Base-by-base conservation (phyloP, 2,888 invertebrate genomes). In the Apotomis turbidana region DNA sequence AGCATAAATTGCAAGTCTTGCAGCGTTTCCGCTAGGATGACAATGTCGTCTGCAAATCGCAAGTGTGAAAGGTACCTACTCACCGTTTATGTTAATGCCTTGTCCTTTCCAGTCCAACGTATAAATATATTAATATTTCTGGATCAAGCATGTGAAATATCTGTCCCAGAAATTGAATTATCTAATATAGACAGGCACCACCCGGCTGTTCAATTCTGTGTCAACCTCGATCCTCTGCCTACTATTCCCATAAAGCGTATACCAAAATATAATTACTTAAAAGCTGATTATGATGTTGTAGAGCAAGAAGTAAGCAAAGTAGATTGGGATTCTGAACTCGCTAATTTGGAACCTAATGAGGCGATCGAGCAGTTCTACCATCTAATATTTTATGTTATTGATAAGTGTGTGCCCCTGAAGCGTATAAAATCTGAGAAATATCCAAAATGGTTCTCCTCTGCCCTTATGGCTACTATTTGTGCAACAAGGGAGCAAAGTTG, bases 111-210 rank as follows among this genome's bases (percentile, higher is more conserved):
- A n/a, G n/a, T n/a, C n/a, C n/a, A n/a, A n/a, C n/a, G n/a, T n/a
- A n/a, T n/a, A n/a, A n/a, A n/a, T n/a, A n/a, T n/a, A n/a, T 44
- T 44, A 44, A 6, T 8, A 8, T 6, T 44, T 44, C 0, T 44
- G 8, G 5, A 6, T 44, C 8, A 44, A 44, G 44, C 8, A 8
- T 44, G 5, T 44, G 44, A 8, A 3, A 5, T 67, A 8, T 1
- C 12, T 4, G 4, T n/a, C 3, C 66, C 66, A 3, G 66, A 49
- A 3, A 46, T 57, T 3, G 57, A 12, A 10, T 27, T 67, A n/a
- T 27, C 57, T 5, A 67, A 57, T n/a, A n/a, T 66, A 0, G 66
- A 66, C 8, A 44, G 66, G 8, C 66, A 66, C 10, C 66, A 66
- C n/a, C 66, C 66, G 3, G 36, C 66, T 3, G 9, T 67, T 8